phyloP scores from a whole-genome alignment of 2,888 invertebrate species.

The Aphrophora alni region DNA sequence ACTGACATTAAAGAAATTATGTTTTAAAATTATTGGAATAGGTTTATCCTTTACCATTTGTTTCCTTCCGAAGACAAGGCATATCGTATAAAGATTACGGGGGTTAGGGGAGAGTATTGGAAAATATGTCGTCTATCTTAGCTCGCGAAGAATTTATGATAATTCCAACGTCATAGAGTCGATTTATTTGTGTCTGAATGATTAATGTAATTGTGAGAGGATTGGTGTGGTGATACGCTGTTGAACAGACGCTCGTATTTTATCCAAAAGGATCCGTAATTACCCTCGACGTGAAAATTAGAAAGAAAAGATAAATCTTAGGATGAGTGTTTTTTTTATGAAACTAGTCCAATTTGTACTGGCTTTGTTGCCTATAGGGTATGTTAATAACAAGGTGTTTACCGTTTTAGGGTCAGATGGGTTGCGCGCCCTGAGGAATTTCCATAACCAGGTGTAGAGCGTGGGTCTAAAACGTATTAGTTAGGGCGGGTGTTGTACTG shows the following conservation, averaged over 20 bases:
- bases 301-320: not conserved
- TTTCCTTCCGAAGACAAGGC: not conserved
- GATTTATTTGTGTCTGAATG: not conserved
- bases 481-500: too few relatives aligned
- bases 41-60: not conserved
- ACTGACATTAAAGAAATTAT: constrained; percentile 4
- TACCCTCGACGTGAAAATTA: not conserved
- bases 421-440: too few relatives aligned
- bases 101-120: not conserved
- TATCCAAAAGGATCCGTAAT: not conserved
- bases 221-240: not conserved
- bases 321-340: too few relatives aligned
- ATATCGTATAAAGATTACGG: constrained; percentile 4
- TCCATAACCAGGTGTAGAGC: too few relatives aligned
- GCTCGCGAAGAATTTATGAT: not conserved
- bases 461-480: too few relatives aligned
- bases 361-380: too few relatives aligned
- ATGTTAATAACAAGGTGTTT: too few relatives aligned
- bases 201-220: not conserved
- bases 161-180: not conserved
- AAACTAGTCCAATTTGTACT: too few relatives aligned
- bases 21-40: not conserved
- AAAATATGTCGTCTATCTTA: too few relatives aligned
- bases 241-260: not conserved
- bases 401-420: too few relatives aligned